phyloP scores from a whole-genome alignment of 2,797 vertebrate genomes.

The Propithecus perrieri region DNA sequence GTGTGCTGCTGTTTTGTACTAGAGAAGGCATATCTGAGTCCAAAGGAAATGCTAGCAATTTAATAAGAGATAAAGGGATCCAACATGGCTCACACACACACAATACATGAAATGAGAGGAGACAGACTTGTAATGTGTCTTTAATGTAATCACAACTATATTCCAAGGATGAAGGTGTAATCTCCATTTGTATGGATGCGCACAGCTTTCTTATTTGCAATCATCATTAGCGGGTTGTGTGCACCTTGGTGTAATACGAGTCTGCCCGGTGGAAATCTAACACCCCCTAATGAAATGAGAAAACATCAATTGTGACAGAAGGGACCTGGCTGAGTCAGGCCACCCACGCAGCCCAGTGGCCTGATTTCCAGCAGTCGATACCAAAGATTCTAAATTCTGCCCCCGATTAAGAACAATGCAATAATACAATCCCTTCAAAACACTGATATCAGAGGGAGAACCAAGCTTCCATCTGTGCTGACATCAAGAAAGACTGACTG shows the following conservation, averaged over 20 bases:
- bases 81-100: constrained; percentile 4
- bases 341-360: not conserved
- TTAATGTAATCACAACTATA: constrained; percentile 70
- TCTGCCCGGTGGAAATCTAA: not conserved
- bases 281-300: constrained; percentile 27
- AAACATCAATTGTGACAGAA: constrained; percentile 11
- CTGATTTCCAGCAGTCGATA: not conserved
- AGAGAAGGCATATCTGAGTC: constrained; percentile 22
- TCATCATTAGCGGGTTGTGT: constrained; percentile 41
- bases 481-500: too few species aligned
- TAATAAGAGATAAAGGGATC: constrained; percentile 59
- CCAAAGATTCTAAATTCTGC: not conserved
- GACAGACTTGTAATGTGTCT: constrained; percentile 61
- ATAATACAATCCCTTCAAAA: not conserved
- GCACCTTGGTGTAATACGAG: constrained; percentile 6
- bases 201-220: constrained; percentile 29
- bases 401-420: not conserved
- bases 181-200: constrained; percentile 53
- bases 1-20: constrained; percentile 74
- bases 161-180: constrained; percentile 63
- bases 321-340: not conserved
- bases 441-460: not conserved
- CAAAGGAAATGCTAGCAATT: constrained; percentile 46
- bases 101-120: constrained; percentile 59
- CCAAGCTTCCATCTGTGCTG: not conserved